Conservation (phyloP, 2,888 invertebrate genomes). For the Trissolcus japonicus region DNA sequence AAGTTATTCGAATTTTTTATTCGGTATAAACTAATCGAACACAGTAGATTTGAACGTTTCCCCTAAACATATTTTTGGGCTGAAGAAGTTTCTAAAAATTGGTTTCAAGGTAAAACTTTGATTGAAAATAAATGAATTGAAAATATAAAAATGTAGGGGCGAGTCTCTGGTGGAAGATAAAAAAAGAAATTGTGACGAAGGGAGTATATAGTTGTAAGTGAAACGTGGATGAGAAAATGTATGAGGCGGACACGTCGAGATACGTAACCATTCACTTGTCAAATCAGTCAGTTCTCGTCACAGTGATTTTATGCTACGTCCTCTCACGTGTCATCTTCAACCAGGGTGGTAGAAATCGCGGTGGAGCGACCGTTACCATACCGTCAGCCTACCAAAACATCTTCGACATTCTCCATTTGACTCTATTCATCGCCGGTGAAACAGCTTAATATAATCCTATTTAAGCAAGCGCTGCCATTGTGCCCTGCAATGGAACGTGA, state of each 20-base stretch:
- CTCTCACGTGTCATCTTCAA: conserved; percentile 60
- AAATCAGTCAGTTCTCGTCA: conserved; percentile 63
- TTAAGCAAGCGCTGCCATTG: conserved; percentile 69
- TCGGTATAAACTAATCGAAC: no score
- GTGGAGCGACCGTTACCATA: conserved; percentile 53
- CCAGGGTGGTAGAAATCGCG: conserved; percentile 61
- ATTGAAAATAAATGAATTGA: not conserved
- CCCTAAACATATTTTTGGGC: no score
- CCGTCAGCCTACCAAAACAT: conserved; percentile 74
- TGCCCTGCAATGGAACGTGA: conserved; percentile 70
- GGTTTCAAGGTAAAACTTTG: no score
- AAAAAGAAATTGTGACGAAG: conserved; percentile 31
- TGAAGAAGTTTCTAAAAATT: no score
- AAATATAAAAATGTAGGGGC: conserved; percentile 4
- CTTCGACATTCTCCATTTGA: conserved; percentile 73
- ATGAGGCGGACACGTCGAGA: conserved; percentile 49
- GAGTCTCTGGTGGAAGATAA: conserved; percentile 11
- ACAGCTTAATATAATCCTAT: conserved; percentile 77
- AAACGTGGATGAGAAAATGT: conserved; percentile 19
- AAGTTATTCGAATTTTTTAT: no score
- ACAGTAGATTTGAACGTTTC: no score
- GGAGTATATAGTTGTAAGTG: conserved; percentile 20
- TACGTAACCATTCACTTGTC: conserved; percentile 73
- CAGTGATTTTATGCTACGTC: conserved; percentile 55
- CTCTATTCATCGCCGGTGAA: conserved; percentile 73